Evolutionary conservation across 2,113 vertebrate genomes (phyloP), one percentile per base, ranked within the genome.

Genomic region (Galemys pyrenaicus): DNA sequence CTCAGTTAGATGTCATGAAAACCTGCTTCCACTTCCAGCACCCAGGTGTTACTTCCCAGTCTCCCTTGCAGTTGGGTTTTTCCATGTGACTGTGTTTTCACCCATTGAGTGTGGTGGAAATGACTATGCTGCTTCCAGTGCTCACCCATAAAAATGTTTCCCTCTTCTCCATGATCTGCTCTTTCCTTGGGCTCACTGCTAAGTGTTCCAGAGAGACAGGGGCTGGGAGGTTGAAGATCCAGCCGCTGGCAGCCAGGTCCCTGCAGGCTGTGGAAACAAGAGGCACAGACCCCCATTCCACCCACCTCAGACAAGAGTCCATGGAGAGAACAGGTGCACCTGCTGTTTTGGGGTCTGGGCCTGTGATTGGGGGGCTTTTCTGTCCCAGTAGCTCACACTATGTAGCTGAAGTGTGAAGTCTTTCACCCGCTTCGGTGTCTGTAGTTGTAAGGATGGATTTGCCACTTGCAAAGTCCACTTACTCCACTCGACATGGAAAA

Each of bases 401-500:
- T 44, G 22, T 17, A 32, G 87, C 68, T 95, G 51, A 81, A 60
- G 75, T 13, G 12, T 12, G 17, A 91, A 75, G 81, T 56, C 39
- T 9, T 93, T 80, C 90, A 41, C 82, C 56, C 35, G 77, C 41
- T 73, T 91, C 67, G 17, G 32, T 88, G 71, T 77, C 56, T 82
- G 0, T 16, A 74, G 75, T 87, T 78, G 3, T 19, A 39, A 92
- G 74, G 49, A 89, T 62, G 87, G 67, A 78, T 94, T 95, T 94
- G 49, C 83, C 73, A 84, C 90, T 82, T 58, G 74, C 35, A 82
- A 73, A 91, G 68, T 83, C 68, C 35, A n/a, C 62, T 73, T 91
- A 77, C 81, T 86, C 89, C 26, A 32, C 39, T 94, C 79, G 74
- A 89, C 79, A 85, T 26, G 75, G 51, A 74, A 82, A 92, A 77